A percentile compares a stretch with the other conserved stretches of the same genome.
These are phyloP conservation scores for Opisthograptis luteolata DNA, from an alignment of 2,888 invertebrate genomes.

Conservation along the genomic window DNA sequence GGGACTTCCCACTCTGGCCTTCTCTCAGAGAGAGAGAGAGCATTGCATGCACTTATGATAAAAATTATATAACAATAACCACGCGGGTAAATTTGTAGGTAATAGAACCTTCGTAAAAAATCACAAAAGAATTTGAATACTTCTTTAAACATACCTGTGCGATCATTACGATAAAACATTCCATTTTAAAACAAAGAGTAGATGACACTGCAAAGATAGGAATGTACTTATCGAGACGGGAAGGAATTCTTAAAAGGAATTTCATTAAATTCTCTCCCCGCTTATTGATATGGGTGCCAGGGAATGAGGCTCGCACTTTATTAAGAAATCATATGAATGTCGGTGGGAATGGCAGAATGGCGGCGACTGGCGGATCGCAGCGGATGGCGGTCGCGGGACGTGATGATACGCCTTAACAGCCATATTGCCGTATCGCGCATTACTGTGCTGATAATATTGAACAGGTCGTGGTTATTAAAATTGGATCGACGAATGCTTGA, in stretches of 20 bases:
- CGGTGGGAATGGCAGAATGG: constrained; percentile 55
- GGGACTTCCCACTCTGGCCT: too few relatives aligned
- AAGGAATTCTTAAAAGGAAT: constrained; percentile 65
- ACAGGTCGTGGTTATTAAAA: constrained; percentile 14
- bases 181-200: constrained; percentile 54
- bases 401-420: constrained; percentile 75
- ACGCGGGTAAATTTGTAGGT: too few relatives aligned
- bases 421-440: constrained; percentile 56
- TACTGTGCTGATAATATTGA: constrained; percentile 31
- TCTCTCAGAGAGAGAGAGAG: too few relatives aligned
- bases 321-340: constrained; percentile 81
- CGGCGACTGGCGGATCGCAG: constrained; percentile 61
- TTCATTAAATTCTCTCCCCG: constrained; percentile 68
- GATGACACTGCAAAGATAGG: constrained; percentile 42
- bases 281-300: constrained; percentile 80
- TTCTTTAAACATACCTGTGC: too few relatives aligned
- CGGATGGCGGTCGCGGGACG: constrained; percentile 53
- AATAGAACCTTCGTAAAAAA: constrained; percentile 18
- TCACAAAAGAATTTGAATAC: too few relatives aligned
- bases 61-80: too few relatives aligned
- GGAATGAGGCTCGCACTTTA: constrained; percentile 74
- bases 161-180: too few relatives aligned
- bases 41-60: too few relatives aligned
- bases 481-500: constrained; percentile 1
- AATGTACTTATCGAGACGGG: constrained; percentile 57